Base-by-base conservation (phyloP, 1,140 invertebrate species). In the Zaprionus nigranus region DNA sequence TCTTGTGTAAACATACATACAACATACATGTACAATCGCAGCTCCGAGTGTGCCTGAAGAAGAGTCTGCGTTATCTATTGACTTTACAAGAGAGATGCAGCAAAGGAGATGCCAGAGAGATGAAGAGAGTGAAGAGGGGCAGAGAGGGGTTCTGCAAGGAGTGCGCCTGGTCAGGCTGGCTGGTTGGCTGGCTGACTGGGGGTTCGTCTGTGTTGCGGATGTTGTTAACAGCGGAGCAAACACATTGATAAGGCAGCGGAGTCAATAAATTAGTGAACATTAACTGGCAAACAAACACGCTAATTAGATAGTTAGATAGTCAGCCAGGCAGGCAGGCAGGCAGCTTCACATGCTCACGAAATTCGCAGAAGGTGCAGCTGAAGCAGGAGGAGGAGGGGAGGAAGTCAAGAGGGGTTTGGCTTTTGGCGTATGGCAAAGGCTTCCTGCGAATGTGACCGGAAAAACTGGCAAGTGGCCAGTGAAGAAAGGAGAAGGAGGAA, bases 191-290 rank as follows among this genome's bases (percentile, higher is more conserved):
- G 24, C 57, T 34, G 34, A 28, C 20, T 61, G 61, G 40, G 20
- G 20, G 17, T 49, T 36, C 22, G 58, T 13, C 38, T 63, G 54
- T 82, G 62, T 77, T 76, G 78, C 82, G 80, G 84, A 76, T 75
- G 72, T 82, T 71, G 85, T 76, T 82, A 79, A 77, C 76, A 78
- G 80, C 62, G 67, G 67, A 66, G 74, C 84, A 75, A 78, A 81
- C 58, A 83, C 77, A 76, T 77, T 79, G 78, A 79, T 79, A 79
- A 79, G 75, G 20, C 73, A 17, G 57, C 13, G 3, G 40, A 69
- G 67, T 60, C 53, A 76, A 62, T 67, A 72, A 75, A 68, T 71
- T 81, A 68, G 56, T 79, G 69, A 69, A 74, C 65, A 79, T 86
- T 85, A 76, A 70, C 75, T 67, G 78, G 78, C 70, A 78, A 80